A percentile compares a stretch with the other conserved stretches of the same genome.
These are phyloP conservation scores for Ptilorrhoa leucosticta DNA, from an alignment of 2,113 vertebrate species.

Conservation along the genomic window DNA sequence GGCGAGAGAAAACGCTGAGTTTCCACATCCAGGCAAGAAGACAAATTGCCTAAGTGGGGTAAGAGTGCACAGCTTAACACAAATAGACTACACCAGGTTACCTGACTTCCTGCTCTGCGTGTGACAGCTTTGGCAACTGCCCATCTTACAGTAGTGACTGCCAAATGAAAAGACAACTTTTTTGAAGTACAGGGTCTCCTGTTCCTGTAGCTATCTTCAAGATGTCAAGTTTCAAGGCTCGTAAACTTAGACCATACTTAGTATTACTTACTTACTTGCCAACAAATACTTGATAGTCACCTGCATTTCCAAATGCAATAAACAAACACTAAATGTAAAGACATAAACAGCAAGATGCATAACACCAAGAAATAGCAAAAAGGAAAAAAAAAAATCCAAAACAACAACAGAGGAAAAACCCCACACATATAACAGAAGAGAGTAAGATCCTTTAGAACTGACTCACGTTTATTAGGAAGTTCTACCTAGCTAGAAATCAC, in stretches of 20 bases:
- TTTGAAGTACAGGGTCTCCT: neutral
- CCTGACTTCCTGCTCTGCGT: neutral
- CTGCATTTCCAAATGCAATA: neutral
- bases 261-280: neutral
- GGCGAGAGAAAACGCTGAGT: rapidly evolving
- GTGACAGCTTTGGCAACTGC: neutral
- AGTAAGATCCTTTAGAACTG: neutral
- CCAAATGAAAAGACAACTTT: neutral
- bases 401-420: neutral
- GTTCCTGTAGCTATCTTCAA: neutral
- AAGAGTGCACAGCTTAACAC: neutral
- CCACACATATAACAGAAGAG: rapidly evolving
- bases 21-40: neutral
- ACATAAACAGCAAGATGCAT: neutral
- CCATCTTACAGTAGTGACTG: neutral
- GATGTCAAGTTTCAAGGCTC: neutral
- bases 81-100: neutral
- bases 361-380: neutral
- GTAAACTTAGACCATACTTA: neutral
- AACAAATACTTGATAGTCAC: neutral
- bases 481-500: neutral
- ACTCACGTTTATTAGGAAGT: neutral
- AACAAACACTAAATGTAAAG: neutral
- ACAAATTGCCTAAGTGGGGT: rapidly evolving
- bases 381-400: rapidly evolving